A percentile compares a stretch with the other conserved stretches of the same genome.
Evolutionary conservation across 2,113 vertebrate genomes (phyloP).

Genomic region (Hippolais icterina): DNA sequence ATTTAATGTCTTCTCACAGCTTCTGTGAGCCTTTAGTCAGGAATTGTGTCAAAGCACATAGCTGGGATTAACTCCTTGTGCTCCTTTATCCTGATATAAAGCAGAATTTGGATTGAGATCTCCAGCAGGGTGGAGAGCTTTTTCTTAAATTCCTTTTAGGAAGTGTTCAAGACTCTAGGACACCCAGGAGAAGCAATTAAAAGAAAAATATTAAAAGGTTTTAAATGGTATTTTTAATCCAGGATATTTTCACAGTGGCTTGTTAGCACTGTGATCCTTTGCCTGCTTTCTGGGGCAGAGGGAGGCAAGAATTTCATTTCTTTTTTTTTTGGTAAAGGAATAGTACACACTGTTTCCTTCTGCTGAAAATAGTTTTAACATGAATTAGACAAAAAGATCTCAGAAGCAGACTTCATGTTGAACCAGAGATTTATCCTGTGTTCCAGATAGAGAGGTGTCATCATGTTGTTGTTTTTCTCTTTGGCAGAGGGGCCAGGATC

Average conservation of each 20-base stretch:
- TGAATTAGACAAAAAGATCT: not conserved
- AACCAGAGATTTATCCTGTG: not conserved
- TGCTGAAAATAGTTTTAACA: not conserved
- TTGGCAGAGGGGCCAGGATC: not conserved
- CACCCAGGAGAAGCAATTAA: not conserved
- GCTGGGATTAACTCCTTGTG: conserved; percentile 18
- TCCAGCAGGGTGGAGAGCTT: not conserved
- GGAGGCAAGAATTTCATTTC: not conserved
- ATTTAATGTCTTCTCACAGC: conserved; percentile 9
- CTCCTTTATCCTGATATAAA: not conserved
- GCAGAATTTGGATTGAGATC: not conserved
- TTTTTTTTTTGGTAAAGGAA: not conserved
- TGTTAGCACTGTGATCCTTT: not conserved
- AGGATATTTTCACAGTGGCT: not conserved
- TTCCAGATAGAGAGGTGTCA: not conserved
- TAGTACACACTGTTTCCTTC: not conserved
- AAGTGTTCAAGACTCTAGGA: not conserved
- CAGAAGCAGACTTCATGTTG: not conserved
- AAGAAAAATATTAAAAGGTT: not conserved
- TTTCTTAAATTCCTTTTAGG: not conserved
- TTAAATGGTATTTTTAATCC: not conserved
- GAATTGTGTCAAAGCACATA: not conserved
- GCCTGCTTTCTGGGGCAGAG: not conserved
- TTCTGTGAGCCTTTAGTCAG: not conserved
- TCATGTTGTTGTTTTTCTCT: not conserved